Base-by-base conservation (phyloP, 1,140 invertebrate genomes). In the Caenorhabditis briggsae region DNA sequence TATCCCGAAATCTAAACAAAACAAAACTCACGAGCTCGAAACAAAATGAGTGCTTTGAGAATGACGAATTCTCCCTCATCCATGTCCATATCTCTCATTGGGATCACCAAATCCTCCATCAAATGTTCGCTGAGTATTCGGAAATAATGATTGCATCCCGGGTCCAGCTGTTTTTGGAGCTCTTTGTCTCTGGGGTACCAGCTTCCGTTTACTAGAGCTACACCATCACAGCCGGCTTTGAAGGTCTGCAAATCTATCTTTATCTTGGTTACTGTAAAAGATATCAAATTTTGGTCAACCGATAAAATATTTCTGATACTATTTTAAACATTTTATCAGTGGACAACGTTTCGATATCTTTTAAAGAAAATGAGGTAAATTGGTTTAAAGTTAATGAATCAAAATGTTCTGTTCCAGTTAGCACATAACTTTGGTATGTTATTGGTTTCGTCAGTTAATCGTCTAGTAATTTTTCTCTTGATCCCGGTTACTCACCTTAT, bases 11-110 rank as follows among this genome's bases (percentile, higher is more conserved):
- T n/a, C n/a, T n/a, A n/a, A n/a, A n/a, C n/a, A 20, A 43, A 23
- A 55, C 58, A 56, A 74, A 82, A 85, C 87, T 87, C 48, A 88
- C 87, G 70, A 41, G 85, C 64, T 70, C 83, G 87, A 74, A 88
- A 88, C 41, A 88, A 48, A 59, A 88, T 88, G 55, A 88, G 70
- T 11, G 70, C 88, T 59, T 89, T 89, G 46, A 89, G 87, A 41
- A 89, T 83, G 74, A 85, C 88, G 56, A 89, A 89, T 85, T 89
- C 88, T 61, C 88, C 88, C 50, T 89, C 88, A 61, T 89, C 88
- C 88, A 89, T 89, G 25, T 56, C 43, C 86, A 89, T 88, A 33
- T 89, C 88, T 20, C 88, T 65, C 88, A 89, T 89, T 33, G 88
- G 88, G 33, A 89, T 65, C 33, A 89, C 88, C n/a, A 89, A 82